phyloP scores from a whole-genome alignment of 1,140 invertebrate species.

The Hylaeus volcanicus region DNA sequence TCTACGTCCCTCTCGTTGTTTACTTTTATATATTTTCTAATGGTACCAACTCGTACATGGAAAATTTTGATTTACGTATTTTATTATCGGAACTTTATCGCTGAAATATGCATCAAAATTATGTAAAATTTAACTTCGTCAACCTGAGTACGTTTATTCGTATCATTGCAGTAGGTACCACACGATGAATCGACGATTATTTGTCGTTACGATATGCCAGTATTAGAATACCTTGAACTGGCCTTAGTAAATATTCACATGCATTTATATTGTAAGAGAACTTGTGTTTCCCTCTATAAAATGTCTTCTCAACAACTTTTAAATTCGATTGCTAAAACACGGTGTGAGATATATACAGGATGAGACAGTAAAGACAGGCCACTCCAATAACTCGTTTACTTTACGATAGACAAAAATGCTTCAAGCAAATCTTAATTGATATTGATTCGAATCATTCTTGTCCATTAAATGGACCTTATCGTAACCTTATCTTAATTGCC shows the following conservation, averaged over 20 bases:
- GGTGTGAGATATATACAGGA: neutral
- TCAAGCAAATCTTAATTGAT: no score
- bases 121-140: conserved; percentile 33
- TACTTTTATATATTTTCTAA: conserved; percentile 17
- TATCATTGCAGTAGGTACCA: neutral
- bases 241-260: conserved; percentile 13
- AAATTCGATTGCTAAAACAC: conserved; percentile 19
- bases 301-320: conserved; percentile 13
- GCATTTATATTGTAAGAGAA: conserved; percentile 23
- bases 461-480: no score
- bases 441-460: no score
- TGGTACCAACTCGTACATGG: neutral
- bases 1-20: conserved; percentile 19
- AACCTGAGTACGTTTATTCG: conserved; percentile 25
- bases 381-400: no score
- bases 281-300: conserved; percentile 19
- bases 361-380: no score
- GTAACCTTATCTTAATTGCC: no score
- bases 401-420: no score
- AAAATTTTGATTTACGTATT: conserved; percentile 5
- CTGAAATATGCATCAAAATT: conserved; percentile 3
- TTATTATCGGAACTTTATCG: conserved; percentile 21
- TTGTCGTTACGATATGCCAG: conserved; percentile 9
- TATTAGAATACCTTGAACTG: conserved; percentile 23
- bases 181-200: conserved; percentile 19